These are phyloP conservation scores for Cyrtonyx montezumae DNA, from an alignment of 2,113 vertebrate species.

Conservation along the genomic window DNA sequence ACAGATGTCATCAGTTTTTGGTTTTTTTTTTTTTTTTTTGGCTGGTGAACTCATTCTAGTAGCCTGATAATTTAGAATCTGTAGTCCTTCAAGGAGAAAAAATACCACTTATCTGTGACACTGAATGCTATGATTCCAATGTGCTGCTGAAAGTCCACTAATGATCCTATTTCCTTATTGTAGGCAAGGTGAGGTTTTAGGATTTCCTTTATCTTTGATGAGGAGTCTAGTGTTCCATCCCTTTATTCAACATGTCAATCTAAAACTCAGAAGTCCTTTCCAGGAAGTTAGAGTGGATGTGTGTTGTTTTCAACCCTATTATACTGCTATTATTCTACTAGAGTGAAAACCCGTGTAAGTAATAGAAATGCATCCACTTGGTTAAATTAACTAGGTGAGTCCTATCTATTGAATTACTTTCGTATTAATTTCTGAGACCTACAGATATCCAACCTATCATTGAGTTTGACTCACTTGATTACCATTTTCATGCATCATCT, in stretches of 20 bases:
- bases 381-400: background rate
- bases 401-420: background rate
- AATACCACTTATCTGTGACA: background rate
- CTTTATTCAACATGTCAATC: background rate
- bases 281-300: background rate
- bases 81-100: background rate
- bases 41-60: background rate
- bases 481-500: background rate
- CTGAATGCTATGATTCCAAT: background rate
- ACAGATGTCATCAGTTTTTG: background rate
- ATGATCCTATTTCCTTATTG: background rate
- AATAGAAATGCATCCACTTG: background rate
- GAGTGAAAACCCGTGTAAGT: fast-evolving
- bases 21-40: background rate
- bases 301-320: background rate
- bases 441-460: background rate
- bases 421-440: background rate
- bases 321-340: background rate
- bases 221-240: background rate
- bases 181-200: background rate
- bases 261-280: background rate
- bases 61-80: background rate
- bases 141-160: background rate
- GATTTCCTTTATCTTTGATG: background rate
- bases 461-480: background rate